These are phyloP conservation scores for Gobius niger DNA, from an alignment of 2,113 vertebrate genomes.

Conservation along the genomic window DNA sequence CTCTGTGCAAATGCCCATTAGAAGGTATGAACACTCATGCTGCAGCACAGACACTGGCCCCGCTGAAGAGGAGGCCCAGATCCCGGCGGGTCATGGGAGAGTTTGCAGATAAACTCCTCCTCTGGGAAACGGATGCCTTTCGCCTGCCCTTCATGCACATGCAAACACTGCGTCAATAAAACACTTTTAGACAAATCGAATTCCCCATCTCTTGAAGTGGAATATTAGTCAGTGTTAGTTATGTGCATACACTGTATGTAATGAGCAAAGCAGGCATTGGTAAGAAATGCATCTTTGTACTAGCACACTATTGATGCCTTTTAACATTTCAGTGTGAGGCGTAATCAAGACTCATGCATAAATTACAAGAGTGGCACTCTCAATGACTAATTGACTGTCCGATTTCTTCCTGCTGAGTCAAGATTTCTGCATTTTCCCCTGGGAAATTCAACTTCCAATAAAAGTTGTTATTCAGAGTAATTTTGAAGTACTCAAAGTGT, in stretches of 20 bases:
- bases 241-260: too few species aligned
- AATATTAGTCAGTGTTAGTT: background rate
- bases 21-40: conserved; percentile 14
- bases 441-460: too few species aligned
- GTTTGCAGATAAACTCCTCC: conserved; percentile 51
- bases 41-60: conserved; percentile 26
- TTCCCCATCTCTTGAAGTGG: conserved; percentile 6
- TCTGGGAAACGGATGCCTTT: conserved; percentile 46
- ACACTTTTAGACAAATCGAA: conserved; percentile 9
- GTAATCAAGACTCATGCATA: background rate
- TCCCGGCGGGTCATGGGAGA: conserved; percentile 64
- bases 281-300: too few species aligned
- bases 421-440: background rate
- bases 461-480: too few species aligned
- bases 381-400: background rate
- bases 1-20: conserved; percentile 44
- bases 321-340: too few species aligned
- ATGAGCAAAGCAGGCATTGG: too few species aligned
- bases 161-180: conserved; percentile 7
- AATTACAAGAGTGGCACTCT: background rate
- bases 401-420: background rate
- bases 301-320: too few species aligned
- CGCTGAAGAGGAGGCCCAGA: conserved; percentile 31
- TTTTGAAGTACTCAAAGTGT: too few species aligned
- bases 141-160: conserved; percentile 54